These are phyloP conservation scores for Carapus acus DNA, from an alignment of 2,797 vertebrate genomes.

Conservation along the genomic window DNA sequence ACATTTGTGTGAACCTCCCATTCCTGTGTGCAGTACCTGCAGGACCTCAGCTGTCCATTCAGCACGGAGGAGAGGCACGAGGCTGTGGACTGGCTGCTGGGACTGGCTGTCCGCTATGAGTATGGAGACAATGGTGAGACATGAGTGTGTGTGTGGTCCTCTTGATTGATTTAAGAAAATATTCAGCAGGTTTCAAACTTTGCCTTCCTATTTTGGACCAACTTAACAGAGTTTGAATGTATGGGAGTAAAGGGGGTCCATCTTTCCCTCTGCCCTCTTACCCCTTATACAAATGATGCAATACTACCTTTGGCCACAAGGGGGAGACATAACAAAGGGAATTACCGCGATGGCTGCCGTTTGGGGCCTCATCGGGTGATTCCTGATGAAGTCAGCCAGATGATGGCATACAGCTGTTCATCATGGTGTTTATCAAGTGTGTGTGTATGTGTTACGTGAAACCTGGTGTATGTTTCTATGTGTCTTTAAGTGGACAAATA, in stretches of 20 bases:
- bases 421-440: no score
- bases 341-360: neutral
- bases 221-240: no score
- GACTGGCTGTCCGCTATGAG: slow-evolving; percentile 91
- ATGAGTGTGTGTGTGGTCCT: neutral
- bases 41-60: slow-evolving; percentile 91
- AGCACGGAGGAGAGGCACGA: slow-evolving; percentile 80
- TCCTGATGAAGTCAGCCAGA: no score
- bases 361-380: no score
- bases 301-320: slow-evolving; percentile 39
- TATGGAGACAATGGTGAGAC: slow-evolving; percentile 92
- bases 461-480: neutral
- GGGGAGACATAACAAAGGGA: slow-evolving; percentile 39
- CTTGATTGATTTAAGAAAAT: neutral
- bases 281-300: neutral
- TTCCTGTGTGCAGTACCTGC: slow-evolving; percentile 78
- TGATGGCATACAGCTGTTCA: no score
- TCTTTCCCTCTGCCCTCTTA: no score
- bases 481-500: slow-evolving; percentile 89
- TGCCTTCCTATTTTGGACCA: no score
- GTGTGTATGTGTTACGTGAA: no score
- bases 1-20: neutral
- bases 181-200: no score
- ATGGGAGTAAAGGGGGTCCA: no score
- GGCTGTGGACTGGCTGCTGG: slow-evolving; percentile 91